These are phyloP conservation scores for Macropus fuliginosus DNA, from an alignment of 2,797 vertebrate species.

Conservation along the genomic window DNA sequence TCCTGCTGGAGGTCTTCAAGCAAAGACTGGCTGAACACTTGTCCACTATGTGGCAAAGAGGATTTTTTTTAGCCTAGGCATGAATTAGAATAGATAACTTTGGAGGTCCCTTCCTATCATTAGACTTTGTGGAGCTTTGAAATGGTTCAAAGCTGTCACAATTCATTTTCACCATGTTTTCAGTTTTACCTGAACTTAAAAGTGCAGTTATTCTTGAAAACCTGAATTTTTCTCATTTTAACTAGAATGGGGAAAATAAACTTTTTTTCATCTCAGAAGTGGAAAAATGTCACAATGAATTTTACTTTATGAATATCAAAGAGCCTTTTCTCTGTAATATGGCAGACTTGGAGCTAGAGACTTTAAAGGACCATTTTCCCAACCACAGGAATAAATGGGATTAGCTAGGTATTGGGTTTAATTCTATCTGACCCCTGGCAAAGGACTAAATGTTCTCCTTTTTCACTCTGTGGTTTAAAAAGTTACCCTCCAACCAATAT, in stretches of 20 bases:
- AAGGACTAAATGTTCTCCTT: not conserved
- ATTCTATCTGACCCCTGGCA: not conserved
- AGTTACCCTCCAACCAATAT: not conserved
- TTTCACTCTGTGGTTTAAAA: not conserved
- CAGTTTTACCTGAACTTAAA: not conserved
- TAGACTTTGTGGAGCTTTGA: not conserved
- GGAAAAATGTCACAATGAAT: not conserved
- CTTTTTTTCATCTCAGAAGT: not conserved
- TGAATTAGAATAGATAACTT: not conserved
- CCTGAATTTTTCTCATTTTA: not conserved
- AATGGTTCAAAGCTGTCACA: not conserved
- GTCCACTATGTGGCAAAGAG: not conserved
- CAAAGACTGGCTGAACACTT: not conserved
- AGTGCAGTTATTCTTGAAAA: not conserved
- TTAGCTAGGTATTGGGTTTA: not conserved
- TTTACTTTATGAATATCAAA: not conserved
- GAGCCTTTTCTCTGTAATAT: not conserved
- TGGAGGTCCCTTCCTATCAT: not conserved
- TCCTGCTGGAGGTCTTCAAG: not conserved
- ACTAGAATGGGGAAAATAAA: not conserved
- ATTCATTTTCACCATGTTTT: not conserved
- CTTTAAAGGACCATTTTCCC: not conserved
- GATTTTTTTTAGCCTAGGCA: not conserved
- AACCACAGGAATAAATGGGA: not conserved
- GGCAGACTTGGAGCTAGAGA: not conserved